Base-by-base conservation (phyloP, 1,140 invertebrate species). In the Acyrthosiphon pisum region DNA sequence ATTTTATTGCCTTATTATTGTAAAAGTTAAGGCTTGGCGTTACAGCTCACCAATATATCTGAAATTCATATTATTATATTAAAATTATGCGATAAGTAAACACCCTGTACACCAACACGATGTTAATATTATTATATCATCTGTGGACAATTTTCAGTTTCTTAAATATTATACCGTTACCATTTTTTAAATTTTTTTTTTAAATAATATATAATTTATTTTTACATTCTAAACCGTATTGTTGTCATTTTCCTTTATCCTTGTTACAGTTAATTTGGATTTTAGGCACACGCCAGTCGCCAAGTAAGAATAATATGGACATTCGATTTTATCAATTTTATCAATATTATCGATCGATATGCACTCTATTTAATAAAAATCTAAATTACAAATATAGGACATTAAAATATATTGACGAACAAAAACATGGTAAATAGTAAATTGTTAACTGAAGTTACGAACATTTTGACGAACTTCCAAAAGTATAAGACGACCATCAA, bases 141-240 rank as follows among this genome's bases (percentile, higher is more conserved):
- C 9, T 1, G 7, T 60, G 14, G 60, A 76, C 30, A n/a, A 18
- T 76, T 18, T 76, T 76, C 18, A 6, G 3, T 68, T 68, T 68
- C n/a, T 76, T 18, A n/a, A 76, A 76, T 20, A 76, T 76, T 76
- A 76, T 76, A 76, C n/a, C 0, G n/a, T 50, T 50, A 53, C 48
- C 44, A 89, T 53, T 89, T 48, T 89, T n/a, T 89, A 48, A 48
- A 46, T 46, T 53, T 88, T 41, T 44, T 86, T 86, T 86, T 30
- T 30, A 68, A 46, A 86, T 86, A 84, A 44, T 84, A 41, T 26
- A 44, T 44, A 44, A 30, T 30, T 89, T 89, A 89, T 86, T 86
- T 86, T 86, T 44, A 86, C 20, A 4, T 30, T 37, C 41, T 26
- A 46, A 26, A 37, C 23, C 22, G 20, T 83, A 83, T 37, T 83